Conservation (phyloP, 2,888 invertebrate genomes). For the Drosophila ezoana region DNA sequence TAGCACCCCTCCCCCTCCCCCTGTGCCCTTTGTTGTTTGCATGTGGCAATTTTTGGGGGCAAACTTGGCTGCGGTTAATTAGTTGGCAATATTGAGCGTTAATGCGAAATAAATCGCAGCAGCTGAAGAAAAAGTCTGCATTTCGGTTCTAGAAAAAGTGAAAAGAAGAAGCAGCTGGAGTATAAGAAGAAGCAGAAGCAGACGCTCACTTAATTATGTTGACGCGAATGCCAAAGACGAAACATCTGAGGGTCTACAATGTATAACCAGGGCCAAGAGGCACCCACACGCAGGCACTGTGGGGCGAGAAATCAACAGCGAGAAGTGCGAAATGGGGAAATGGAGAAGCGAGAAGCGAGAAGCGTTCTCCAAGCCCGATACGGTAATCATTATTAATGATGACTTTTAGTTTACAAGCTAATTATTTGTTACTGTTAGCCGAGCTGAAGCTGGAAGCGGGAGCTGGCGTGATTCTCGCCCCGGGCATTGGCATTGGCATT, state of each 20-base stretch:
- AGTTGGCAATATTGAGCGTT: slow-evolving; percentile 79
- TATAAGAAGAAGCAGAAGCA: slow-evolving; percentile 17
- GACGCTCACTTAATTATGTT: slow-evolving; percentile 75
- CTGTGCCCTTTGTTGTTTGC: slow-evolving; percentile 23
- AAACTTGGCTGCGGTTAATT: slow-evolving; percentile 72
- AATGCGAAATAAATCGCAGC: slow-evolving; percentile 81
- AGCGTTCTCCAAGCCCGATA: slow-evolving; percentile 32
- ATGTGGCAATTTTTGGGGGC: slow-evolving; percentile 55
- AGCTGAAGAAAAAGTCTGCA: slow-evolving; percentile 41
- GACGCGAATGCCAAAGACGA: slow-evolving; percentile 68
- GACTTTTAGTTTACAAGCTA: slow-evolving; percentile 81
- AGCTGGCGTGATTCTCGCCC: slow-evolving; percentile 11
- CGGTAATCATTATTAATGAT: slow-evolving; percentile 79
- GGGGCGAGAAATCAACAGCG: neutral
- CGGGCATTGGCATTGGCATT: slow-evolving; percentile 13
- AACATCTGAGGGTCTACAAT: neutral
- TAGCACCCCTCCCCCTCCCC: slow-evolving; percentile 11
- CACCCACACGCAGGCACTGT: slow-evolving; percentile 6
- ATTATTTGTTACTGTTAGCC: slow-evolving; percentile 76
- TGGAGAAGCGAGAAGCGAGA: neutral
- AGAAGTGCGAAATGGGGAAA: neutral
- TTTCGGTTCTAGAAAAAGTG: slow-evolving; percentile 39
- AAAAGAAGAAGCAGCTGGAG: slow-evolving; percentile 15
- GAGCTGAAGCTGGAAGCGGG: neutral
- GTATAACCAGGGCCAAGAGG: slow-evolving; percentile 11